Conservation (phyloP, 2,888 invertebrate species). For the Ganaspis brasiliensis region DNA sequence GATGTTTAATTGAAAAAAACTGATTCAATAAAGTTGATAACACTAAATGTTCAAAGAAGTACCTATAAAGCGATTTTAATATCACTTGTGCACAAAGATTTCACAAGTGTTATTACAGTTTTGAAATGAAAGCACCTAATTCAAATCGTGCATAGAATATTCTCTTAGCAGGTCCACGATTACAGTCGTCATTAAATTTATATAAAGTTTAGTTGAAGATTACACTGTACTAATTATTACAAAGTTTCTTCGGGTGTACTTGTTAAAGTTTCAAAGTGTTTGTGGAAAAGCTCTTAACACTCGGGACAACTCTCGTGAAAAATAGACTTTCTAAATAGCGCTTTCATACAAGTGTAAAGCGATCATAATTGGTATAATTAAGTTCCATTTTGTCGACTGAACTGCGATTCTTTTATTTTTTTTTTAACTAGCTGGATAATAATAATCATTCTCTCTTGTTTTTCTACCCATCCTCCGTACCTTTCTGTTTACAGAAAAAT, state of each 20-base stretch:
- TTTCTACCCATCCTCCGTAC: neutral
- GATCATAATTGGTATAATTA: slow-evolving; percentile 45
- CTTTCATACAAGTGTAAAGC: slow-evolving; percentile 11
- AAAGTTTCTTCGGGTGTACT: neutral
- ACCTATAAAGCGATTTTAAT: neutral
- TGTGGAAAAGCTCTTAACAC: neutral
- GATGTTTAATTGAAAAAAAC: too few relatives aligned
- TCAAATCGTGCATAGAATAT: neutral
- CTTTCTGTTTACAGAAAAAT: neutral
- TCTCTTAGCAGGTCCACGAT: neutral
- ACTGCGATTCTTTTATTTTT: slow-evolving; percentile 39
- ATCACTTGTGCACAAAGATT: neutral
- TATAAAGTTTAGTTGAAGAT: neutral
- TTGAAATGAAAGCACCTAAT: slow-evolving; percentile 6
- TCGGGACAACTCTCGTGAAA: neutral
- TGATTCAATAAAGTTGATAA: too few relatives aligned
- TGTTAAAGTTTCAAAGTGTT: neutral
- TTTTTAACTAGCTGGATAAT: slow-evolving; percentile 20
- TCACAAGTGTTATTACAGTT: neutral
- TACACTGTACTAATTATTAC: neutral
- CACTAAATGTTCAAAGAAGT: neutral
- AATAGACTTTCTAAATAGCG: neutral
- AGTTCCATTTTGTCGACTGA: neutral
- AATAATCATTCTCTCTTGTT: slow-evolving; percentile 10
- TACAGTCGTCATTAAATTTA: slow-evolving; percentile 16